Conservation (phyloP, 2,888 invertebrate genomes). For the Chorisops tibialis region DNA sequence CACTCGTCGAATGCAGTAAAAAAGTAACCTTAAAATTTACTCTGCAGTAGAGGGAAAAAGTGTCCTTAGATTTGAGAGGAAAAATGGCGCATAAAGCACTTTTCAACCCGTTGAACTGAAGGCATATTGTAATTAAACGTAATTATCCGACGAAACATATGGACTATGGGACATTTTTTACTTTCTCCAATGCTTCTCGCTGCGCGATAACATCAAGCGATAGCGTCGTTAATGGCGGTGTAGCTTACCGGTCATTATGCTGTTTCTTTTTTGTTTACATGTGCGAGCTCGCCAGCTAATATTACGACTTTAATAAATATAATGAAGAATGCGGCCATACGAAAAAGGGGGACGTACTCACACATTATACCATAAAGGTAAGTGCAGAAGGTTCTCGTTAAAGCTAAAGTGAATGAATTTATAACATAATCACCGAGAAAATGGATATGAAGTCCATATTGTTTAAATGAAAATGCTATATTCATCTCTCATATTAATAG, state of each 20-base stretch:
- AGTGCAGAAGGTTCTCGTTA: too few relatives aligned
- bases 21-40: neutral
- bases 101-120: slow-evolving; percentile 16
- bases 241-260: slow-evolving; percentile 5
- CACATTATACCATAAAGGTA: too few relatives aligned
- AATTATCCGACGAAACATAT: slow-evolving; percentile 18
- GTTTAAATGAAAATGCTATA: too few relatives aligned
- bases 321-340: too few relatives aligned
- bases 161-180: slow-evolving; percentile 13
- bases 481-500: too few relatives aligned
- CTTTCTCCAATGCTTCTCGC: neutral
- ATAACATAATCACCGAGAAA: too few relatives aligned
- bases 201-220: slow-evolving; percentile 9
- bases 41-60: slow-evolving; percentile 2
- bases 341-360: too few relatives aligned
- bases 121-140: slow-evolving; percentile 13
- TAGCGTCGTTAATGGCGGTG: slow-evolving; percentile 15
- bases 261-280: slow-evolving; percentile 12
- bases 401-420: too few relatives aligned
- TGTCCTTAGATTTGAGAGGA: slow-evolving; percentile 2
- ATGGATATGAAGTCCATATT: too few relatives aligned
- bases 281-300: slow-evolving; percentile 6
- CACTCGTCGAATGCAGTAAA: neutral
- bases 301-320: neutral
- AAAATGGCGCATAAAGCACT: slow-evolving; percentile 20